phyloP scores from a whole-genome alignment of 2,888 invertebrate genomes.

The Prosopocoilus inquinatus region DNA sequence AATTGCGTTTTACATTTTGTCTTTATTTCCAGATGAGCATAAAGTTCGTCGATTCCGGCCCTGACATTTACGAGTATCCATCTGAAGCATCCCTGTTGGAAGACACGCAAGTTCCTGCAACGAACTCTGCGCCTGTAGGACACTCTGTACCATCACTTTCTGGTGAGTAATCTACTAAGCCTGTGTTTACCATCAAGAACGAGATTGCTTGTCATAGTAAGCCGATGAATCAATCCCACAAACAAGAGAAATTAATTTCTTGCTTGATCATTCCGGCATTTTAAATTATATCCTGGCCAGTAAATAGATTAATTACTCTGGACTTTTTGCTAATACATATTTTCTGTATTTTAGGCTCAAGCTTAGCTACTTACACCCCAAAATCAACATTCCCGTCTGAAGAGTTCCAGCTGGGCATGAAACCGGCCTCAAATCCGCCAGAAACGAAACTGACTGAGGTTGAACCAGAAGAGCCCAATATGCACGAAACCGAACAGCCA shows the following conservation, averaged over 20 bases:
- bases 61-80: slow-evolving; percentile 90
- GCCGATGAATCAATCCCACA: no score
- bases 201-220: no score
- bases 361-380: slow-evolving; percentile 80
- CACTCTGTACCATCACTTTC: slow-evolving; percentile 42
- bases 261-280: no score
- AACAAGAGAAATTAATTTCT: no score
- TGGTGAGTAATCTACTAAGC: slow-evolving; percentile 31
- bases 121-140: slow-evolving; percentile 32
- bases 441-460: slow-evolving; percentile 21
- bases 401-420: slow-evolving; percentile 76
- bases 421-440: slow-evolving; percentile 44
- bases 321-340: background rate
- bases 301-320: no score
- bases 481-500: slow-evolving; percentile 40
- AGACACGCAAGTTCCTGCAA: slow-evolving; percentile 46
- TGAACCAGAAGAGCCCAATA: slow-evolving; percentile 22
- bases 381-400: slow-evolving; percentile 67
- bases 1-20: slow-evolving; percentile 16
- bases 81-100: slow-evolving; percentile 81
- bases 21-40: slow-evolving; percentile 72
- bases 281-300: no score
- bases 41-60: slow-evolving; percentile 84
- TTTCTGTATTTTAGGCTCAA: slow-evolving; percentile 52
- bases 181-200: no score